These are phyloP conservation scores for Peromyscus nudipes DNA, from an alignment of 2,797 vertebrate species.

Conservation along the genomic window DNA sequence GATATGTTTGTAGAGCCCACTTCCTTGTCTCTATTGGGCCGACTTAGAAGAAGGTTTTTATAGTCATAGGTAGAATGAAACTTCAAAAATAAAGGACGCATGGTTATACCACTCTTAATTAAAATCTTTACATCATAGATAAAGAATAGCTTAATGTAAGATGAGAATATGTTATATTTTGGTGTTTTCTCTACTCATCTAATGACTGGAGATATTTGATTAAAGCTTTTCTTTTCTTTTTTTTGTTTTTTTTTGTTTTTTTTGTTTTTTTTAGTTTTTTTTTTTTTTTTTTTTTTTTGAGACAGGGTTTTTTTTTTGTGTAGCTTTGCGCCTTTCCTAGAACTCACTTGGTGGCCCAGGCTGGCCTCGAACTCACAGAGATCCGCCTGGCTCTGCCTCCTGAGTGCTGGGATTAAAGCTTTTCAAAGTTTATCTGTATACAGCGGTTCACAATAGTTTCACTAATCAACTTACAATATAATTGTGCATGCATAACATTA, in stretches of 20 bases:
- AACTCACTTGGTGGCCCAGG: too few relatives aligned
- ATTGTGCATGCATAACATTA: not conserved
- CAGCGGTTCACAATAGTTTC: not conserved
- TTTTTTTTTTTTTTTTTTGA: too few relatives aligned
- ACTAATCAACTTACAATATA: not conserved
- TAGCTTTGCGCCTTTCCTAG: too few relatives aligned
- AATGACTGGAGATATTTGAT: constrained; percentile 15
- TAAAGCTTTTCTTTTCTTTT: not conserved
- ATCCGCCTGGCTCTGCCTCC: too few relatives aligned
- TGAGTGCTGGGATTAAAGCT: not conserved
- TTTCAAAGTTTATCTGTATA: not conserved
- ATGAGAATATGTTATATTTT: not conserved
- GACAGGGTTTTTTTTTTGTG: too few relatives aligned
- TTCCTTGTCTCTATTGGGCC: constrained; percentile 9
- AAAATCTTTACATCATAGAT: not conserved
- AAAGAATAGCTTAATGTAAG: not conserved
- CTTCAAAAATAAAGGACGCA: not conserved
- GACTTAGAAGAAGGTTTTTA: not conserved
- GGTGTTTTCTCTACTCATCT: not conserved
- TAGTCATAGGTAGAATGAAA: constrained; percentile 21
- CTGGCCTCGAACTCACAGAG: too few relatives aligned
- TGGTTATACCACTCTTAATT: not conserved
- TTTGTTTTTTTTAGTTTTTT: too few relatives aligned
- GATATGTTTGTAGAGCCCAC: constrained; percentile 35
- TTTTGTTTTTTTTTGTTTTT: too few relatives aligned